Base-by-base conservation (phyloP, 37 sponge, comb jelly and placozoan species). In the Chondrilla cf. caribensis region DNA sequence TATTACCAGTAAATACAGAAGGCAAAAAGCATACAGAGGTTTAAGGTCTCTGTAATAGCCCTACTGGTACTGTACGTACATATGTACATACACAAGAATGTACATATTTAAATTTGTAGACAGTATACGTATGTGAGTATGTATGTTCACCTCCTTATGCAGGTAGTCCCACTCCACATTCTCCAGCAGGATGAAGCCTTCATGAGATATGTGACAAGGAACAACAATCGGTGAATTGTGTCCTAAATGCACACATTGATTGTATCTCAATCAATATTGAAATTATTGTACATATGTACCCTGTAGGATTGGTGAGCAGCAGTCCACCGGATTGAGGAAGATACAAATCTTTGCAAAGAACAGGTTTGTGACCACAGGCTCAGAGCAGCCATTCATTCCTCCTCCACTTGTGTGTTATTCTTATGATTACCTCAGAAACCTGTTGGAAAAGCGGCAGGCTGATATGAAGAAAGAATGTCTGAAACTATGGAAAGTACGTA, bases 401-500 rank as follows among this genome's bases (percentile, higher is more conserved):
- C n/a, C n/a, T n/a, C n/a, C 21, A 19, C 35, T n/a, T n/a, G n/a
- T 26, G 54, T 31, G 7, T 37, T 58, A 58, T 77, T 60, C 0
- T 14, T 25, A 5, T 75, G 2, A 38, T 79, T 29, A 3, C 31
- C 78, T n/a, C 67, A 94, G 95, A 4, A 86, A 81, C 58, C 84
- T 94, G 3, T 33, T 59, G 0, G 95, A 91, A 21, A 58, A 72
- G 1, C 86, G 93, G 29, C 95, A 94, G 33, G 68, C 82, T 42
- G 84, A 85, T 3, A 80, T 94, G 15, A 86, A 87, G 39, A 65
- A 59, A 11, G 80, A 58, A 14, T 94, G 95, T 65, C 82, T 94
- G 0, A 29, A 81, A 25, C 55, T 88, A 0, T 94, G 95, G 95
- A 86, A 94, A 72, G 95, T 91, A n/a, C n/a, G n/a, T n/a, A 54